These are phyloP conservation scores for Formica exsecta DNA, from an alignment of 1,140 invertebrate species.

Conservation along the genomic window DNA sequence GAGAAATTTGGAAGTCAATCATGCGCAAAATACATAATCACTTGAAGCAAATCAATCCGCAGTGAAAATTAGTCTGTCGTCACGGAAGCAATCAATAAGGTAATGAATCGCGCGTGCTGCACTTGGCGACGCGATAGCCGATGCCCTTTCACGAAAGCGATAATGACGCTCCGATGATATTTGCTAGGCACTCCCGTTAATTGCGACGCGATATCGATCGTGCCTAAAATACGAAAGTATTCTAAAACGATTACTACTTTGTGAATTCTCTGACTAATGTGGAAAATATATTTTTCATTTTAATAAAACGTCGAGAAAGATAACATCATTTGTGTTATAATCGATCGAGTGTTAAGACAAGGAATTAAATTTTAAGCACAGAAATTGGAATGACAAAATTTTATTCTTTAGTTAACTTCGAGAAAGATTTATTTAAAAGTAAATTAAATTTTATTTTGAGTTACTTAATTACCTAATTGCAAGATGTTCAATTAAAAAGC, in stretches of 20 bases:
- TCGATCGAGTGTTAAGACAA: not conserved
- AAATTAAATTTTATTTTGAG: not conserved
- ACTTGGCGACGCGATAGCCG: constrained; percentile 50
- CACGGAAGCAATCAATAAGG: constrained; percentile 61
- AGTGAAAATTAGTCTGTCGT: constrained; percentile 57
- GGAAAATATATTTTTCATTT: not conserved
- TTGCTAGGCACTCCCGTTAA: constrained; percentile 51
- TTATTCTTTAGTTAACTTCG: not conserved
- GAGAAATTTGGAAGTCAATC: constrained; percentile 69
- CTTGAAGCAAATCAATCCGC: constrained; percentile 66
- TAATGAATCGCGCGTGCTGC: constrained; percentile 56
- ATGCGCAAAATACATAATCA: constrained; percentile 62
- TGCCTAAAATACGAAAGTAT: constrained; percentile 24
- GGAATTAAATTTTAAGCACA: not conserved
- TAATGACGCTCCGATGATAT: constrained; percentile 58
- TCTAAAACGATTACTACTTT: not conserved
- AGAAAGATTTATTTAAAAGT: not conserved
- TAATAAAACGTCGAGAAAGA: not conserved
- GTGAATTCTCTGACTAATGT: not conserved
- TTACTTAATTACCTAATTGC: not conserved
- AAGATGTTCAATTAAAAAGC: not conserved
- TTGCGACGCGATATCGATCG: constrained; percentile 49
- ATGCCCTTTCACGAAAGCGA: constrained; percentile 57
- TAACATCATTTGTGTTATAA: not conserved
- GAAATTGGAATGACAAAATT: not conserved